Conservation (phyloP, 2,113 vertebrate genomes). For the Eudyptes chrysolophus region DNA sequence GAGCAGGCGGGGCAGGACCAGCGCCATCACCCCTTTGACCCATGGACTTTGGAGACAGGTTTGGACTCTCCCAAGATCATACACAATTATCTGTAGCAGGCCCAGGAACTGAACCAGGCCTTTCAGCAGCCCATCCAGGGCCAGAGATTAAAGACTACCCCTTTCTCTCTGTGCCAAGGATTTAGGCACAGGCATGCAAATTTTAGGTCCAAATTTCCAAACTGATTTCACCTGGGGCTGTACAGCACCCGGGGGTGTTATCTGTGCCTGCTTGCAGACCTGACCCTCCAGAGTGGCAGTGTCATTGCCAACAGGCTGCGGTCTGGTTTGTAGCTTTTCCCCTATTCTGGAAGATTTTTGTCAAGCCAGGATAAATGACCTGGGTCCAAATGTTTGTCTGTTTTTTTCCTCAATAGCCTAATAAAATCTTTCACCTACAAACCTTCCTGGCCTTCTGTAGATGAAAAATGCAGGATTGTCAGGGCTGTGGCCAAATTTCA, state of each 20-base stretch:
- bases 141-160: background rate
- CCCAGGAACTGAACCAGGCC: background rate
- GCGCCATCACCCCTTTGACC: rapidly evolving
- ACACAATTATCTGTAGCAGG: background rate
- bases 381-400: background rate
- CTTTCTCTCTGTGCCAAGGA: background rate
- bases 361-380: background rate
- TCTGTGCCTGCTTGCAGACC: rapidly evolving
- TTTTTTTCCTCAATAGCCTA: background rate
- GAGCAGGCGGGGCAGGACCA: background rate
- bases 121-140: background rate
- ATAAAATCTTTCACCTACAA: background rate
- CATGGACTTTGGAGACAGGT: background rate
- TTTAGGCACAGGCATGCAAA: background rate
- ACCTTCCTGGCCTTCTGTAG: background rate
- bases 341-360: background rate
- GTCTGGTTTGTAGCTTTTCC: background rate
- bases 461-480: background rate
- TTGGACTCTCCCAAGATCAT: background rate
- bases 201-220: background rate
- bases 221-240: background rate
- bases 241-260: background rate
- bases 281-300: background rate
- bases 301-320: background rate
- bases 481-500: background rate